Conservation (phyloP, 2,113 vertebrate species). For the Paedocypris sp. region DNA sequence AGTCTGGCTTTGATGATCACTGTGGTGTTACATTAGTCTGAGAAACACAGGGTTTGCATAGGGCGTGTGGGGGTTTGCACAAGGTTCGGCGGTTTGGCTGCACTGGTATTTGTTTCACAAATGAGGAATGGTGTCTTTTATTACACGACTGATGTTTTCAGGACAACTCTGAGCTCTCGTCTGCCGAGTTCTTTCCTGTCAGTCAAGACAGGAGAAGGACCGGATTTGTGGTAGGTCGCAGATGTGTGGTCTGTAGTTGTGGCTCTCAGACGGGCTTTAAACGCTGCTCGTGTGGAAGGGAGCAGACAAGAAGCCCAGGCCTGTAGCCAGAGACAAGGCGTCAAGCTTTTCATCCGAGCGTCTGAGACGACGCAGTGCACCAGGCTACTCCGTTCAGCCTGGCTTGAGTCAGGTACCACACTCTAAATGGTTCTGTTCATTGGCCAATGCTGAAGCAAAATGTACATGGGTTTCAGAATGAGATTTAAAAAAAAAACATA, state of each 20-base stretch:
- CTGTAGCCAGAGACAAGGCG: neutral
- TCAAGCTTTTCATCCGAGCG: neutral
- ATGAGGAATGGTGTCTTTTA: neutral
- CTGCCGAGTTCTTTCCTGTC: neutral
- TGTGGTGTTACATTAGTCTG: neutral
- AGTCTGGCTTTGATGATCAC: neutral
- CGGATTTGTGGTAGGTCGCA: neutral
- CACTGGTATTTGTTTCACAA: neutral
- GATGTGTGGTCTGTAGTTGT: neutral
- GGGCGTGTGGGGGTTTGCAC: neutral
- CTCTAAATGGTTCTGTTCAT: neutral
- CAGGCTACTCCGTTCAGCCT: neutral
- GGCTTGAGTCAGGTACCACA: neutral
- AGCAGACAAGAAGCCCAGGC: neutral
- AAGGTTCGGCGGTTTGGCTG: neutral
- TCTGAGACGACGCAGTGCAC: constrained; percentile 4
- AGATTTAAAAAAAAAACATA: no score
- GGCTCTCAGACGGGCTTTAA: neutral
- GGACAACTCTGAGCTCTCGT: constrained; percentile 14
- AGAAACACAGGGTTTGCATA: neutral
- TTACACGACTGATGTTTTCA: neutral
- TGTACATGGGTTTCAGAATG: no score
- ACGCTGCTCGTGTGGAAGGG: neutral
- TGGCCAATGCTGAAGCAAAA: no score
- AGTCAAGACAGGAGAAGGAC: neutral